A percentile compares a stretch with the other conserved stretches of the same genome.
Evolutionary conservation across 2,113 vertebrate genomes (phyloP).

Genomic region (Oxyura jamaicensis): DNA sequence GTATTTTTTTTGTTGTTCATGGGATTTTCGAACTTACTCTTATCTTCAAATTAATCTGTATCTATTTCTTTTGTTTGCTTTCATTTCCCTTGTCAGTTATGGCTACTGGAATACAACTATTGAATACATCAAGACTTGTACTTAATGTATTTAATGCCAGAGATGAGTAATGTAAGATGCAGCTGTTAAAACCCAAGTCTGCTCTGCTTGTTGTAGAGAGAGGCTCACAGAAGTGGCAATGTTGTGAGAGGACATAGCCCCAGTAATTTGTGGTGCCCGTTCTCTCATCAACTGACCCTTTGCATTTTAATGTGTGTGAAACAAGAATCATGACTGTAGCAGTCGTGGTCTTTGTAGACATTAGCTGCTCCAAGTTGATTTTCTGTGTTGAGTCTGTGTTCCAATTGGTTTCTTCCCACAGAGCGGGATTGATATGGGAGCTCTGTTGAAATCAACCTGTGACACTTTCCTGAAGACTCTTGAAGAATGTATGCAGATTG

Average conservation of each 20-base stretch:
- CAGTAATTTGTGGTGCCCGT: background rate
- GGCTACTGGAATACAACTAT: background rate
- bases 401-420: constrained; percentile 60
- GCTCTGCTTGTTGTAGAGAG: background rate
- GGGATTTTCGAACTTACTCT: background rate
- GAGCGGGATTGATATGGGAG: constrained; percentile 85
- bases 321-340: background rate
- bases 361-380: background rate
- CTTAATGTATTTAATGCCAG: background rate
- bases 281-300: background rate
- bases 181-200: background rate
- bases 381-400: constrained; percentile 5
- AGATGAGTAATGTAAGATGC: background rate
- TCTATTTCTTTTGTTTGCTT: background rate
- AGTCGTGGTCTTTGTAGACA: background rate
- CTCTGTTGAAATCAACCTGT: constrained; percentile 93
- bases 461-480: constrained; percentile 95
- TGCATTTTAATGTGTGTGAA: background rate
- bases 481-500: constrained; percentile 98
- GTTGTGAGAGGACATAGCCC: background rate
- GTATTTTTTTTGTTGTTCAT: background rate
- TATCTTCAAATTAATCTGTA: background rate
- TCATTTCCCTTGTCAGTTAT: background rate
- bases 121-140: background rate
- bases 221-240: background rate